These are phyloP conservation scores for Terrapene triunguis DNA, from an alignment of 2,113 vertebrate species.

Conservation along the genomic window DNA sequence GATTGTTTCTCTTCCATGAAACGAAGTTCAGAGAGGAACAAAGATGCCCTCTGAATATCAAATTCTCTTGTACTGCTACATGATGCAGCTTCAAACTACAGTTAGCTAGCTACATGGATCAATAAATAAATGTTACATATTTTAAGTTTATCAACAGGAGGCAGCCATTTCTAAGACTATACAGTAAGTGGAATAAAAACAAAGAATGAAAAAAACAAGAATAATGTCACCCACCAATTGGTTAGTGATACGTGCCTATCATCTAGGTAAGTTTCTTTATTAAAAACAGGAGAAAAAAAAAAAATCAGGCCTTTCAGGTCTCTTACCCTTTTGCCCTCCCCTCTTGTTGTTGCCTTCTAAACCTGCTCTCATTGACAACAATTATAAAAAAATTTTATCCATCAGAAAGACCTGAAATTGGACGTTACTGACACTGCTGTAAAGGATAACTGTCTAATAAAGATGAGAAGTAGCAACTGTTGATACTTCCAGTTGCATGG, in stretches of 20 bases:
- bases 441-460: background rate
- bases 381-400: background rate
- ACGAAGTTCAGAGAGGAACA: background rate
- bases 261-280: background rate
- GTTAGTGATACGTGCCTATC: background rate
- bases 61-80: background rate
- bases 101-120: background rate
- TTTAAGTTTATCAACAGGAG: background rate
- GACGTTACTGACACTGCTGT: background rate
- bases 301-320: background rate
- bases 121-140: background rate
- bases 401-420: background rate
- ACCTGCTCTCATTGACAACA: background rate
- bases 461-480: background rate
- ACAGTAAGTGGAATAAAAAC: background rate
- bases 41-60: accelerated
- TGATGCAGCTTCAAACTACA: background rate
- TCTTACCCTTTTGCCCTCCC: background rate
- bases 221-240: background rate
- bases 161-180: background rate
- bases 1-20: background rate
- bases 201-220: background rate
- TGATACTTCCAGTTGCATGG: background rate
- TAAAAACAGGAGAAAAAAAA: background rate
- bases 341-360: background rate